These are phyloP conservation scores for Pao palembangensis DNA, from an alignment of 2,113 vertebrate species.

Conservation along the genomic window DNA sequence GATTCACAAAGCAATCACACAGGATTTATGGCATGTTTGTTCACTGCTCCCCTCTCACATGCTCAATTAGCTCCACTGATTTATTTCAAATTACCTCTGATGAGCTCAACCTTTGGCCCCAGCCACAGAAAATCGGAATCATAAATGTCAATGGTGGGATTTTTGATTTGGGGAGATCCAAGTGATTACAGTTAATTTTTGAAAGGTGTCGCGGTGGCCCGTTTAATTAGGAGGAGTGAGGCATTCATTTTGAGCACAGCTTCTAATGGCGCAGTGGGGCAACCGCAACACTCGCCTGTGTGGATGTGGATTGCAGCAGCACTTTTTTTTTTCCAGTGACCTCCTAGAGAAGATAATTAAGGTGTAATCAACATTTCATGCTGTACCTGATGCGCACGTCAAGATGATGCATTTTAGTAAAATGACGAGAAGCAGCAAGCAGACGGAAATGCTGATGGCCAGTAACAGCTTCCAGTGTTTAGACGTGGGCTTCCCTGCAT, in stretches of 20 bases:
- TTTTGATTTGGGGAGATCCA: constrained; percentile 52
- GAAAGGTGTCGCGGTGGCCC: constrained; percentile 59
- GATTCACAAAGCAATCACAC: constrained; percentile 2
- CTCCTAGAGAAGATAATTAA: constrained; percentile 63
- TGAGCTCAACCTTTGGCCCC: constrained; percentile 49
- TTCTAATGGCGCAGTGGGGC: constrained; percentile 29
- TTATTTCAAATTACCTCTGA: constrained; percentile 54
- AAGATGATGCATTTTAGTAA: constrained; percentile 48
- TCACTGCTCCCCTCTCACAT: constrained; percentile 13
- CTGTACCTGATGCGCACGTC: constrained; percentile 55
- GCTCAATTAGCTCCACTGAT: constrained; percentile 47
- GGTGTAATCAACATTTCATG: constrained; percentile 61
- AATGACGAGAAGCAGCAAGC: constrained; percentile 21
- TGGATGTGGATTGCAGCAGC: constrained; percentile 20
- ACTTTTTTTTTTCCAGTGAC: constrained; percentile 66
- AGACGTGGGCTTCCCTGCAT: constrained; percentile 37
- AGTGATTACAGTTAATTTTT: constrained; percentile 62
- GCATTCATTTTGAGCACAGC: constrained; percentile 34
- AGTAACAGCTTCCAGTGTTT: constrained; percentile 49
- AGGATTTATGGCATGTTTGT: not conserved
- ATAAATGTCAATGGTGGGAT: constrained; percentile 35
- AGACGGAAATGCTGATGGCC: constrained; percentile 37
- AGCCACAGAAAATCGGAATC: constrained; percentile 33
- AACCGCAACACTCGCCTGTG: constrained; percentile 15
- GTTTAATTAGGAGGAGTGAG: constrained; percentile 55